These are phyloP conservation scores for Piprites chloris DNA, from an alignment of 2,113 vertebrate genomes.

Conservation along the genomic window DNA sequence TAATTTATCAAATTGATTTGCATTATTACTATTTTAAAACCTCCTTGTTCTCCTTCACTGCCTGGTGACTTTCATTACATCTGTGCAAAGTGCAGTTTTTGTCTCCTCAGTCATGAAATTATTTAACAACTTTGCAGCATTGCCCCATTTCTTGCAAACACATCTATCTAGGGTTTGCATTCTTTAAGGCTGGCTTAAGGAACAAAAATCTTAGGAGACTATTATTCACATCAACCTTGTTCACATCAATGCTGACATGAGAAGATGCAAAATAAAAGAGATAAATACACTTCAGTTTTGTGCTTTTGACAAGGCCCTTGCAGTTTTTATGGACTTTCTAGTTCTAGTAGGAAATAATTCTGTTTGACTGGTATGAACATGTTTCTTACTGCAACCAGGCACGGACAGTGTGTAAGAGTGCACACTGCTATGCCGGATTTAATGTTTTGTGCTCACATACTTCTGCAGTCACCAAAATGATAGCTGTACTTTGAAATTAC, in stretches of 20 bases:
- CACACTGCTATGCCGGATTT: too few species aligned
- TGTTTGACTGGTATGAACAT: too few species aligned
- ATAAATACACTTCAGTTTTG: not conserved
- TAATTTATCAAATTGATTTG: not conserved
- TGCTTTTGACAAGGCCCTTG: not conserved
- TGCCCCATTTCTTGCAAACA: not conserved
- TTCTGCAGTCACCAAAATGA: too few species aligned
- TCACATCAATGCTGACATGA: not conserved
- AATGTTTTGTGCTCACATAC: too few species aligned
- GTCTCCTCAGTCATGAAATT: not conserved
- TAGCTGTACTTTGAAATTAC: too few species aligned
- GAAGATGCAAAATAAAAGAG: not conserved
- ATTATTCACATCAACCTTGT: not conserved
- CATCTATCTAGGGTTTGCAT: not conserved
- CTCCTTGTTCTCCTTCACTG: not conserved
- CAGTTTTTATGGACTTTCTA: not conserved
- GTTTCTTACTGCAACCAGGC: too few species aligned
- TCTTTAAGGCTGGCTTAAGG: not conserved
- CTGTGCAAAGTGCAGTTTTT: not conserved
- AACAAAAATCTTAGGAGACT: not conserved
- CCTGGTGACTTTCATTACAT: not conserved
- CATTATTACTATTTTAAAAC: not conserved
- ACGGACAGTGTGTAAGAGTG: too few species aligned
- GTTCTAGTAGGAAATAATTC: not conserved
- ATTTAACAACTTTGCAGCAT: not conserved